These are phyloP conservation scores for Hydrophis major DNA, from an alignment of 2,797 vertebrate species.

Conservation along the genomic window DNA sequence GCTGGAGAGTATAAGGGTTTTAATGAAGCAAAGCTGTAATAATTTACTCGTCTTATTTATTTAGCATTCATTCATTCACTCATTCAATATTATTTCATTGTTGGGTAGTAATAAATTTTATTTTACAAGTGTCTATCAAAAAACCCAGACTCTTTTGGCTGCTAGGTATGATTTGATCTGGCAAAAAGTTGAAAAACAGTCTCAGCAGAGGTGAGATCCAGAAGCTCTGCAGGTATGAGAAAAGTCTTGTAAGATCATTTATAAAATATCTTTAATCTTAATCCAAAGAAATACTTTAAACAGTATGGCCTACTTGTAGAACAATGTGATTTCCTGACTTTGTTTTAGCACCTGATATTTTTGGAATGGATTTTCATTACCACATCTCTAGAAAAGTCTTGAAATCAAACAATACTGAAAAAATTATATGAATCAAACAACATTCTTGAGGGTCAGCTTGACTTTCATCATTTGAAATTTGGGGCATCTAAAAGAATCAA, in stretches of 20 bases:
- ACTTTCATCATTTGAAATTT: background rate
- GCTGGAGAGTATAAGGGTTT: background rate
- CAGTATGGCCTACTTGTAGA: background rate
- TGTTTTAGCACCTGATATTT: background rate
- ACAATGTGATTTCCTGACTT: background rate
- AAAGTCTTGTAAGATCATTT: background rate
- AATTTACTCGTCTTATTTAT: background rate
- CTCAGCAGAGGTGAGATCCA: background rate
- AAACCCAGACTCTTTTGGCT: background rate
- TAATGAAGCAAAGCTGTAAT: background rate
- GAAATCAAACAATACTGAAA: background rate
- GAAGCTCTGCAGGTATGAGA: background rate
- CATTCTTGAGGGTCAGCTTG: background rate
- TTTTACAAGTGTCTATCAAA: background rate
- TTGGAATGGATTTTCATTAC: background rate
- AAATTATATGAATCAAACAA: background rate
- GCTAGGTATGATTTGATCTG: background rate
- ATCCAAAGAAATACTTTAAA: background rate
- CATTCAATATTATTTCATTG: background rate
- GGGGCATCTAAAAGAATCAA: background rate
- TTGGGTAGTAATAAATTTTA: background rate
- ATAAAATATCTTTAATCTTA: background rate
- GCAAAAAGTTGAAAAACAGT: background rate
- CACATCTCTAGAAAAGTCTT: background rate
- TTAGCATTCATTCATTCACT: background rate